These are phyloP conservation scores for Laticauda colubrina DNA, from an alignment of 2,113 vertebrate genomes.

Conservation along the genomic window DNA sequence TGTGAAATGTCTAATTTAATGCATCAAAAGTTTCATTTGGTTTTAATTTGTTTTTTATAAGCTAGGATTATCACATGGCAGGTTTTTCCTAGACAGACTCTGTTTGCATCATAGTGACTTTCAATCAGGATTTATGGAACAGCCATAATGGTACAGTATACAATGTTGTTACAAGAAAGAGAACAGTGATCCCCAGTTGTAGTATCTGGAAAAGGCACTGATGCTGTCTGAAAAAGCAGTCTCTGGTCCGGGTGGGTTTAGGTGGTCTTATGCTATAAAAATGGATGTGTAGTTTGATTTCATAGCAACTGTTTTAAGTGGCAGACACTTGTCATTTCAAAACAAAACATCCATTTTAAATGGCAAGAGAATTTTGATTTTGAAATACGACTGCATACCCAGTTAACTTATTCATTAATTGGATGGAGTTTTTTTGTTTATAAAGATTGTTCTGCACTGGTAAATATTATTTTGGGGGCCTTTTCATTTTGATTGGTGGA, in stretches of 20 bases:
- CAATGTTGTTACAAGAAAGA: background rate
- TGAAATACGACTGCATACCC: background rate
- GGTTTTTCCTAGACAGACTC: background rate
- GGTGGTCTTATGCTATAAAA: background rate
- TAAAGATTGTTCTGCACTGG: background rate
- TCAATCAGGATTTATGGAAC: background rate
- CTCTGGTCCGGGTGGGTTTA: background rate
- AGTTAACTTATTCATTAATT: background rate
- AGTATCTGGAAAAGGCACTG: background rate
- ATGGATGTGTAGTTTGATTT: background rate
- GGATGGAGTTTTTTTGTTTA: background rate
- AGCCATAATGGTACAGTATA: background rate
- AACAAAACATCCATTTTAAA: background rate
- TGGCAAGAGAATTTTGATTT: background rate
- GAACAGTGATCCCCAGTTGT: background rate
- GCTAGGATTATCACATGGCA: background rate
- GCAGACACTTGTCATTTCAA: background rate
- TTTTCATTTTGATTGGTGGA: background rate
- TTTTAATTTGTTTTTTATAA: background rate
- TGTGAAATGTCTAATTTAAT: slow-evolving; percentile 1
- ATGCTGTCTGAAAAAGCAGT: background rate
- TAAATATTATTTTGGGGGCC: background rate
- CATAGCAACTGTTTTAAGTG: background rate
- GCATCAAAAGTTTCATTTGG: background rate
- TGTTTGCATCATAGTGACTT: background rate